These are phyloP conservation scores for Eugnorisma glareosa DNA, from an alignment of 2,888 invertebrate genomes.

Conservation along the genomic window DNA sequence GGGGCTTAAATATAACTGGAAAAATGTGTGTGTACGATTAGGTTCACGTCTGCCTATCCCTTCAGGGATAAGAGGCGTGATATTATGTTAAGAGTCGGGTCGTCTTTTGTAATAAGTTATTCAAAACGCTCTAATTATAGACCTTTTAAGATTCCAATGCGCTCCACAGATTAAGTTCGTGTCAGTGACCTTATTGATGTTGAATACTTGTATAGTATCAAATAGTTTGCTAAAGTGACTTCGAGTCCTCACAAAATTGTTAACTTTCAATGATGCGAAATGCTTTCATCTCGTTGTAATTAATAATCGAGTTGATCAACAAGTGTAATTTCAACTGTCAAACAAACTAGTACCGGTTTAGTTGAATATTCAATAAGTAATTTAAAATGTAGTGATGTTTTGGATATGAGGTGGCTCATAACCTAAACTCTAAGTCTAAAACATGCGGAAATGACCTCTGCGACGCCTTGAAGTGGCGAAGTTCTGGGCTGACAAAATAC, in stretches of 20 bases:
- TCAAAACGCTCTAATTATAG: neutral
- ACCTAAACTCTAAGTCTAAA: no score
- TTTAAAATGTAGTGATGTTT: no score
- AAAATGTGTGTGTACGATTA: no score
- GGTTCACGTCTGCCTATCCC: no score
- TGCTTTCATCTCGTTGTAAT: constrained; percentile 20
- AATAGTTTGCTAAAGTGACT: constrained; percentile 11
- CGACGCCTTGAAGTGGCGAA: no score
- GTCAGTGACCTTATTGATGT: neutral
- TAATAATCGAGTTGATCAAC: constrained; percentile 5
- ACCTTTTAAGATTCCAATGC: neutral
- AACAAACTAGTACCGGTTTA: neutral
- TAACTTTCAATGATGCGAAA: constrained; percentile 9
- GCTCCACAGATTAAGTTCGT: neutral
- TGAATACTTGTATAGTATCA: constrained; percentile 1
- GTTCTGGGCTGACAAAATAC: no score
- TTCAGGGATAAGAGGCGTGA: no score
- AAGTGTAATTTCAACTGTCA: constrained; percentile 24
- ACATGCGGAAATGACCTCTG: no score
- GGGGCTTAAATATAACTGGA: no score
- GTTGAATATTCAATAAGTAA: neutral
- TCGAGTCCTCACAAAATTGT: neutral
- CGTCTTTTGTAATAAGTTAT: neutral
- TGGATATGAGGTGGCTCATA: no score
- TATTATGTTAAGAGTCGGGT: no score